Base-by-base conservation (phyloP, 2,888 invertebrate species). In the Omphaloscelis lunosa region DNA sequence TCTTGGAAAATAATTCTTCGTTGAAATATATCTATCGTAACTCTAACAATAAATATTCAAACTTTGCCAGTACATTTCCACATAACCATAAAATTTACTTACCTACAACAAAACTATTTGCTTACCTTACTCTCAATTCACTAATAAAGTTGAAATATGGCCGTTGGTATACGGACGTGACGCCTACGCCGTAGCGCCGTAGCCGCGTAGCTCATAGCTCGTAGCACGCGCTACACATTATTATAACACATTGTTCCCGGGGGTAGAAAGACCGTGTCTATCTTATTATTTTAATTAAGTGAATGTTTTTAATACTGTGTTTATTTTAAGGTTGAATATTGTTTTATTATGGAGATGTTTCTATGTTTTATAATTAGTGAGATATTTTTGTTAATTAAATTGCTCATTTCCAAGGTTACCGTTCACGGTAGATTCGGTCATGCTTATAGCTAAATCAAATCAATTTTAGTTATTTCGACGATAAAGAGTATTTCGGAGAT, bases 181-280 rank as follows among this genome's bases (percentile, higher is more conserved):
- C 20, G 72, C 41, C 85, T 85, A 85, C 85, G 83, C 58, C 85
- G 85, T 83, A 85, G 84, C 62, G 0, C 15, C 71, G 72, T 71
- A 71, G 34, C 5, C 2, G 9, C 29, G 75, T 56, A 75, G 76
- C 39, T 4, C 76, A 71, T 82, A 83, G 59, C 73, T 59, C 84
- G 85, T 85, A 86, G 83, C 86, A 77, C 80, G 79, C 74, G 75
- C 75, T 82, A 78, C 71, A 79, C 80, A 74, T 85, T 80, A 83
- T 77, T 68, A 78, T 75, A 83, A 78, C 68, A 77, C 81, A 85
- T 86, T 75, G 80, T 71, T 77, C 85, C 79, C 86, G 23, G 11
- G 77, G 72, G 81, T 27, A 65, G 48, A 34, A 63, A 74, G 48
- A 48, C 69, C 34, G 65, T 67, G 41, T 62, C 58, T 83, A 83